Conservation (phyloP, 1,140 invertebrate genomes). For the Sweltsa coloradensis region DNA sequence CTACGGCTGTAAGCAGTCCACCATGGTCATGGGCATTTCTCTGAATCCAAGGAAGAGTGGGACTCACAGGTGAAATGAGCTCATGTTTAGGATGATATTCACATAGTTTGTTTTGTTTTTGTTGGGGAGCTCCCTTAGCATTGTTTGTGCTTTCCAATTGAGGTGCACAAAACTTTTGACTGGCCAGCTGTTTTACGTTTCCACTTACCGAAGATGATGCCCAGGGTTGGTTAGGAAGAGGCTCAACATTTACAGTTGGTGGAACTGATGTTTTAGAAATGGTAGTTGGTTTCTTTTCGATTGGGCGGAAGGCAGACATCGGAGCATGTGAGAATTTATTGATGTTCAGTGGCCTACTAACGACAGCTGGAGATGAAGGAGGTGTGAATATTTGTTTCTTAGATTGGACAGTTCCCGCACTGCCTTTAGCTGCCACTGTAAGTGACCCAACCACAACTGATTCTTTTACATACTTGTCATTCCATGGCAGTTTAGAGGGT, state of each 20-base stretch:
- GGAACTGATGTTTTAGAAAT: not conserved
- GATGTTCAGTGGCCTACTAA: conserved; percentile 35
- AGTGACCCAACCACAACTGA: conserved; percentile 30
- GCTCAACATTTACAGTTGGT: conserved; percentile 16
- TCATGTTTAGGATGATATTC: not conserved
- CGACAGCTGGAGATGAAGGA: conserved; percentile 11
- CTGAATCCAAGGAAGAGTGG: conserved; percentile 14
- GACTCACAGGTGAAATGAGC: conserved; percentile 10
- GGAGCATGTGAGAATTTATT: conserved; percentile 49
- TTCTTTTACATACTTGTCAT: conserved; percentile 16
- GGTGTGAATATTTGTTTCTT: conserved; percentile 22
- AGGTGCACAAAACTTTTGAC: conserved; percentile 18
- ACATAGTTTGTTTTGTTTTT: not conserved
- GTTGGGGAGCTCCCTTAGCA: not conserved
- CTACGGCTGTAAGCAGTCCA: conserved; percentile 8
- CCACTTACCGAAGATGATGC: conserved; percentile 31
- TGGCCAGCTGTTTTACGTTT: conserved; percentile 23
- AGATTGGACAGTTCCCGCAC: not conserved
- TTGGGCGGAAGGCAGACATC: conserved; percentile 54
- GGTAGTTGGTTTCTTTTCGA: conserved; percentile 28
- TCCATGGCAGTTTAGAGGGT: conserved; percentile 28
- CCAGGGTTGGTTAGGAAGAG: conserved; percentile 29
- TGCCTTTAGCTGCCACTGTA: conserved; percentile 28
- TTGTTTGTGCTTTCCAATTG: not conserved
- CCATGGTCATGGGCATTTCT: conserved; percentile 4